Evolutionary conservation across 2,113 vertebrate genomes (phyloP).

Genomic region (Silurus meridionalis): DNA sequence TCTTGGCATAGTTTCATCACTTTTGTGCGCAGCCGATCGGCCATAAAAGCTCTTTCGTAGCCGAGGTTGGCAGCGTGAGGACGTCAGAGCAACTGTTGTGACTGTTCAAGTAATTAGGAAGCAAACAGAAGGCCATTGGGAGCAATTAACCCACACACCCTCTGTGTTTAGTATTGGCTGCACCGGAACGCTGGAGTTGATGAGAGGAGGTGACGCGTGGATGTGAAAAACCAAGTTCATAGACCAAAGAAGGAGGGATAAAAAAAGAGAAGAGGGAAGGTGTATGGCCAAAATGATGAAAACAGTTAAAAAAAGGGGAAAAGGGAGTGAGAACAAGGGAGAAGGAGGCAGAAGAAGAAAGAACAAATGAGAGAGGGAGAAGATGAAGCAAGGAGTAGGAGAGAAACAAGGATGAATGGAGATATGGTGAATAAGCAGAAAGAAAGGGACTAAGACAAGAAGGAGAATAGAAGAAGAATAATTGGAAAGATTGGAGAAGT

Average conservation of each 20-base stretch:
- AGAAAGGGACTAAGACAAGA: background rate
- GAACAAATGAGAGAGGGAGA: background rate
- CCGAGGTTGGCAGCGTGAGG: conserved; percentile 49
- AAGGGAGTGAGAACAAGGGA: conserved; percentile 19
- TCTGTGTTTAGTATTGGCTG: conserved; percentile 60
- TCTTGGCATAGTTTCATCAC: background rate
- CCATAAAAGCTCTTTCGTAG: conserved; percentile 11
- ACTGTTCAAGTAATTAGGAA: conserved; percentile 67
- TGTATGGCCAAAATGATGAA: background rate
- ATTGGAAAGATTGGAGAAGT: background rate
- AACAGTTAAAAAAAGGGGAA: background rate
- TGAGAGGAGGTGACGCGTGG: conserved; percentile 6
- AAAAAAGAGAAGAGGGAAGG: background rate
- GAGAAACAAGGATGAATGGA: background rate
- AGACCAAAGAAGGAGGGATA: background rate
- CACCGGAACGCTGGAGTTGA: conserved; percentile 16
- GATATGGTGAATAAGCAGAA: background rate
- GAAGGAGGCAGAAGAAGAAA: background rate
- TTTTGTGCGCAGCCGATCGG: background rate
- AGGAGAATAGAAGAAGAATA: background rate
- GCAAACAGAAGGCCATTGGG: conserved; percentile 63
- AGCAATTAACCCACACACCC: conserved; percentile 61
- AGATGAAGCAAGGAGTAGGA: background rate
- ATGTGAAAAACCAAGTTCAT: conserved; percentile 1
- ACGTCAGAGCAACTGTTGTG: conserved; percentile 60